These are phyloP conservation scores for Lepidurus couesii DNA, from an alignment of 1,140 invertebrate genomes.

Conservation along the genomic window DNA sequence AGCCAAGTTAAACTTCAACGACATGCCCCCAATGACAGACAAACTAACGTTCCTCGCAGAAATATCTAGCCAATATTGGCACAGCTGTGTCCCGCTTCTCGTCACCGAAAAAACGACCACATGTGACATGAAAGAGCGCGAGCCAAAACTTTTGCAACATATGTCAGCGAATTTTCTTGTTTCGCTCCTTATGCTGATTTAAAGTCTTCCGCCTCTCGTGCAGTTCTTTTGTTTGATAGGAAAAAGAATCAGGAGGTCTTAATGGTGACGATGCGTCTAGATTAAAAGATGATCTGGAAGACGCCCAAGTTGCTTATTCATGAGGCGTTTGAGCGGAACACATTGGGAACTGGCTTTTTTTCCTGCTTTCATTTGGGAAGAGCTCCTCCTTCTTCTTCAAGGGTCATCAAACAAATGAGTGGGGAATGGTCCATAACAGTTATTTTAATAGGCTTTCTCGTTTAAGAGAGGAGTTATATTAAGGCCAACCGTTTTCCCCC, in stretches of 20 bases:
- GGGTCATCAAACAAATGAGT: slow-evolving; percentile 22
- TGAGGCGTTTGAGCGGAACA: not conserved
- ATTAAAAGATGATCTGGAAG: slow-evolving; percentile 13
- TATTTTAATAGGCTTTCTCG: slow-evolving; percentile 17
- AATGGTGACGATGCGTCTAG: slow-evolving; percentile 5
- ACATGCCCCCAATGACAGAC: slow-evolving; percentile 1
- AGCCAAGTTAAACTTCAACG: not conserved
- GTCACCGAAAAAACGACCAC: not conserved
- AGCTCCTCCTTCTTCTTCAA: not conserved
- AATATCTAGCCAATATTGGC: slow-evolving; percentile 19
- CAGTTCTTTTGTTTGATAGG: not conserved
- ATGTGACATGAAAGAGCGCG: not conserved
- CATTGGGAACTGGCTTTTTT: not conserved
- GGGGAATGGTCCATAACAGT: not conserved
- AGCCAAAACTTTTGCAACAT: not conserved
- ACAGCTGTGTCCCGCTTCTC: slow-evolving; percentile 5
- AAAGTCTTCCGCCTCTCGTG: not conserved
- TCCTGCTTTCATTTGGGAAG: not conserved
- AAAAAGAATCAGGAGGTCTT: not conserved
- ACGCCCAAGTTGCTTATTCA: not conserved
- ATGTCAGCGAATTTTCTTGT: not conserved
- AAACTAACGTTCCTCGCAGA: slow-evolving; percentile 11
- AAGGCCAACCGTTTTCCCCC: not conserved
- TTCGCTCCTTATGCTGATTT: not conserved
- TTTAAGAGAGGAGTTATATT: not conserved